Evolutionary conservation across 2,113 vertebrate genomes (phyloP).

Genomic region (Ceyx melanurus): DNA sequence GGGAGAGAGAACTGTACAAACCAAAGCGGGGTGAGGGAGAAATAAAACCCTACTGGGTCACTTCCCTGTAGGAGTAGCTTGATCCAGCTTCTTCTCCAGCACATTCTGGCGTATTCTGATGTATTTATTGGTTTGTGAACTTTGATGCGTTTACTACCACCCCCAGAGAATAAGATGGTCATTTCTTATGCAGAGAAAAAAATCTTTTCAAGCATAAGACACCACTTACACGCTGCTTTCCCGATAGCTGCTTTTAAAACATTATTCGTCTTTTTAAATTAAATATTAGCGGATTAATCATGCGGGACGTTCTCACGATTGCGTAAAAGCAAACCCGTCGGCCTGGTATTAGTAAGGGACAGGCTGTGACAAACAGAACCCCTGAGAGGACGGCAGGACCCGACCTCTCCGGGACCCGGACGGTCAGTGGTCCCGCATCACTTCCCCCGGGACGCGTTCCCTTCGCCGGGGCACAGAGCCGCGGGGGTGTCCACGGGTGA

Average conservation of each 20-base stretch:
- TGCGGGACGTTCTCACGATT: accelerated
- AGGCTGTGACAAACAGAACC: neutral
- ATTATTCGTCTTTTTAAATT: neutral
- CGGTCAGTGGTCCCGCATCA: neutral
- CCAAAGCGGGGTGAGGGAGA: accelerated
- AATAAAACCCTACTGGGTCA: neutral
- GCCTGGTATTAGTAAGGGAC: neutral
- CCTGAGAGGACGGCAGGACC: neutral
- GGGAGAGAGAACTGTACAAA: neutral
- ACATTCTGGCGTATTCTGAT: neutral
- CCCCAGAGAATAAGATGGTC: neutral
- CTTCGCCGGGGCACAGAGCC: no score
- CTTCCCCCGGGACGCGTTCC: neutral
- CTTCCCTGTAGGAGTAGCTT: neutral
- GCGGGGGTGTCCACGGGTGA: neutral
- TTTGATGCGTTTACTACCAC: neutral
- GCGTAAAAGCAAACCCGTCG: neutral
- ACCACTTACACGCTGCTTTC: neutral
- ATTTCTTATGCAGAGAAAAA: neutral
- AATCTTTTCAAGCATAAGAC: neutral
- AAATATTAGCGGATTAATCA: neutral
- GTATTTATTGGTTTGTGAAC: neutral
- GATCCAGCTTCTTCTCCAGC: neutral
- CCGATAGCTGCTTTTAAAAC: neutral
- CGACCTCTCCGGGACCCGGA: neutral